Evolutionary conservation across 1,140 invertebrate genomes (phyloP), one percentile per base, ranked within the genome.

Genomic region (Brachionus asplanchnoidis): DNA sequence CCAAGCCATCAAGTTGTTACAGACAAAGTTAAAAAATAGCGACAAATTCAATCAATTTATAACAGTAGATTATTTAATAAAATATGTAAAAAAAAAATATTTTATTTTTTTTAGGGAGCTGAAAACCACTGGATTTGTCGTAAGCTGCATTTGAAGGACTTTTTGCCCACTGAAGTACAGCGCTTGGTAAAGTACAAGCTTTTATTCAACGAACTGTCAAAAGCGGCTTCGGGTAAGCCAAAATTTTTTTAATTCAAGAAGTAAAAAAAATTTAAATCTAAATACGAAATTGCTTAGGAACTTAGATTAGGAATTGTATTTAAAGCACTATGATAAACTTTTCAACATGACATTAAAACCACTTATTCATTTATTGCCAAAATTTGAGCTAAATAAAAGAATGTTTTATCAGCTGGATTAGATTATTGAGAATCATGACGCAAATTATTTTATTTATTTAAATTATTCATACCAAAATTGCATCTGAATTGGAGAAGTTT

Each of bases 21-120:
- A 82, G n/a, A 32, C 40, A 9, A 82, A 82, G n/a, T n/a, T 82
- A 6, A 82, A 82, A 68, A 77, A 77, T 50, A 82, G 28, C n/a
- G 79, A 82, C 6, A 82, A 82, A 82, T 82, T 82, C 65, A 60
- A 56, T 28, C 53, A 60, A 65, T 82, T 82, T 82, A 60, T 82
- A 20, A 65, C 53, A 12, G 79, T 82, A 56, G 20, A 28, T 80
- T 65, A 2, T 11, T 65, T 17, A 6, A 44, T 66, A 14, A 26
- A 28, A 12, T n/a, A 26, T 68, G n/a, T 11, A 12, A 50, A n/a
- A 50, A 50, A 50, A 50, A 50, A 50, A 50, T 26, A 3, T 56
- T 60, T 32, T 28, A 14, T 9, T 42, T 73, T 44, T 73, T 28
- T n/a, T 40, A 85, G 84, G 4, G 3, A 2, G 73, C 46, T 28